A percentile compares a stretch with the other conserved stretches of the same genome.
Evolutionary conservation across 1,140 invertebrate species (phyloP).

Genomic region (Drosophila persimilis): DNA sequence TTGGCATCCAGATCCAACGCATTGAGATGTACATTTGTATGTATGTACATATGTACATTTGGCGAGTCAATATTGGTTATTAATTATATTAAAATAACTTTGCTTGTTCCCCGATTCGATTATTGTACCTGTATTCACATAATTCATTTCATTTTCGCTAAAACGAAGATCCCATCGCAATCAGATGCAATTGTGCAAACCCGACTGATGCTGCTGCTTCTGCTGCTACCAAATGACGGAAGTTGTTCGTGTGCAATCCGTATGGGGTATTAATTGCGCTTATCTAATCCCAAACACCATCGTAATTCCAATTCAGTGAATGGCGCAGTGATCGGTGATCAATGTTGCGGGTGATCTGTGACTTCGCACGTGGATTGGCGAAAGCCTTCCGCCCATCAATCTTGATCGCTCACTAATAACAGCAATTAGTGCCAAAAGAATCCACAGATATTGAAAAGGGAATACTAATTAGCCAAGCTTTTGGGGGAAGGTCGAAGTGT

Average conservation of each 20-base stretch:
- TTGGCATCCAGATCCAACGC: constrained; percentile 24
- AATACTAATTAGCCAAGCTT: background rate
- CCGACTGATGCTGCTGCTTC: constrained; percentile 19
- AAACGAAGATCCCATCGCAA: constrained; percentile 32
- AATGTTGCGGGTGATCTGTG: constrained; percentile 10
- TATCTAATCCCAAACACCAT: constrained; percentile 61
- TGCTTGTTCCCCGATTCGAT: constrained; percentile 30
- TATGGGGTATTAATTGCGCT: constrained; percentile 53
- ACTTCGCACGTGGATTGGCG: constrained; percentile 7
- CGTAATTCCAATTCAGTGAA: background rate
- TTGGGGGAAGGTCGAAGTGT: no score
- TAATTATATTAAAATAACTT: constrained; percentile 52
- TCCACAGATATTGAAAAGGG: background rate
- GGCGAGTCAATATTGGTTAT: constrained; percentile 39
- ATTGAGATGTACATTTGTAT: constrained; percentile 8
- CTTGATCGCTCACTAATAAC: constrained; percentile 18
- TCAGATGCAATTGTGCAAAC: constrained; percentile 75
- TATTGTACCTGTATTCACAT: constrained; percentile 28
- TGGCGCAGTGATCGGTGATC: constrained; percentile 19
- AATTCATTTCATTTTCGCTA: constrained; percentile 21
- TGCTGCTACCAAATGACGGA: constrained; percentile 55
- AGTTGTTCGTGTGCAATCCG: constrained; percentile 61
- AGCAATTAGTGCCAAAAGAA: background rate
- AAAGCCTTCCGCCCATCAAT: constrained; percentile 6
- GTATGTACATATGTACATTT: background rate